Base-by-base conservation (phyloP, 2,797 vertebrate species). In the Loriculus beryllinus region DNA sequence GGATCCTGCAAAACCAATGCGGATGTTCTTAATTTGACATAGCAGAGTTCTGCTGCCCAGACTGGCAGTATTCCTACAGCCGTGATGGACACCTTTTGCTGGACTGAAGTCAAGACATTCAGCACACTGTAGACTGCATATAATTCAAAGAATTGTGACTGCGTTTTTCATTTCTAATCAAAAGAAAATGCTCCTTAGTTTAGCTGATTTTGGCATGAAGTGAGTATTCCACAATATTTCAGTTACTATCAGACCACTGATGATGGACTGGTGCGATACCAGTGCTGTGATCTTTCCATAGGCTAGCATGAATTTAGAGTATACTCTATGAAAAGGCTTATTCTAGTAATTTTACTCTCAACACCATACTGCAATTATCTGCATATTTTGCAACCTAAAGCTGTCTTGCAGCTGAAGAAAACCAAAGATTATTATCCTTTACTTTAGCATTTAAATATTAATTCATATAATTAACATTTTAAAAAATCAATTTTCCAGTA, bases 381-480 rank as follows among this genome's bases (percentile, higher is more conserved):
- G 9, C 25, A 37, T 78, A 33, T 80, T 96, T 88, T 86, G 69
- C 49, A 88, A 21, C 47, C 23, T 76, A 80, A 39, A 83, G 47
- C 45, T 87, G 20, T 65, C 48, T 91, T 90, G 56, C 42, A 85
- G 56, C 29, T 91, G 49, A 33, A 91, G 65, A 87, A 93, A 86
- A 78, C 20, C 28, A 72, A 71, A 84, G 12, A 63, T 69, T 59
- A 49, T 35, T 43, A 83, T 63, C 54, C 71, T 69, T 12, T 67
- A 78, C 45, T 75, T 95, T 39, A 87, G 21, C 23, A 79, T 72
- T 95, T 87, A 93, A 82, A 45, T 74, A 95, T 82, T 68, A 88
- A 60, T 95, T 87, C 26, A 54, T 67, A 63, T 47, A 70, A 67
- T 43, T 72, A 93, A 54, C 51, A n/a, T 35, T 86, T 22, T 22